phyloP scores from a whole-genome alignment of 1,140 invertebrate species.

The Battus philenor region DNA sequence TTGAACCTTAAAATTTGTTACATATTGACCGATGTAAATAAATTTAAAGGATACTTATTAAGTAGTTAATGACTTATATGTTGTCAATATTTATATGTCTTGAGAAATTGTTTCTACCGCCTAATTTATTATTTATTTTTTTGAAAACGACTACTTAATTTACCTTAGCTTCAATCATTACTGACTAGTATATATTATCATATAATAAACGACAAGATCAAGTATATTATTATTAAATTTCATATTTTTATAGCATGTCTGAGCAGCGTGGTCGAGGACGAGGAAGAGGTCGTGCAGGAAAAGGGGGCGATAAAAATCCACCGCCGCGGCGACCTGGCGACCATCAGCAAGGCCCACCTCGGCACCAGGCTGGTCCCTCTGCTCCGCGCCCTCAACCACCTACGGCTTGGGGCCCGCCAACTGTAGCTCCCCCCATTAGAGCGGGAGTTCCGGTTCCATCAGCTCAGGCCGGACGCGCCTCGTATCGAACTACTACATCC shows the following conservation, averaged over 20 bases:
- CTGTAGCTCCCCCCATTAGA: slow-evolving; percentile 41
- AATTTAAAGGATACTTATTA: no score
- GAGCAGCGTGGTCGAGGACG: slow-evolving; percentile 42
- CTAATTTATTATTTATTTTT: no score
- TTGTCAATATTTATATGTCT: no score
- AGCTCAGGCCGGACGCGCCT: slow-evolving; percentile 40
- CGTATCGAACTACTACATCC: slow-evolving; percentile 38
- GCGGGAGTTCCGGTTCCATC: slow-evolving; percentile 43
- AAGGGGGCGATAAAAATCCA: slow-evolving; percentile 30
- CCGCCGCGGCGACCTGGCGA: slow-evolving; percentile 43
- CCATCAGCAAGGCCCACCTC: slow-evolving; percentile 21
- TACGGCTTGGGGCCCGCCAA: slow-evolving; percentile 47
- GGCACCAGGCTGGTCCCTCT: slow-evolving; percentile 22
- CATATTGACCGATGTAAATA: no score
- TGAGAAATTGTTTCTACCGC: no score
- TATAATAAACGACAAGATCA: no score
- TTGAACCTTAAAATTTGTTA: no score
- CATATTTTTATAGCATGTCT: slow-evolving; percentile 30
- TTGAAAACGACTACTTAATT: no score
- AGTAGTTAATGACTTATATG: no score
- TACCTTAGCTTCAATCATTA: no score
- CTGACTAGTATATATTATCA: no score
- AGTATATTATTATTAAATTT: no score
- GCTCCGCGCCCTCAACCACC: slow-evolving; percentile 52
- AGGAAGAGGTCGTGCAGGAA: slow-evolving; percentile 41